A percentile compares a stretch with the other conserved stretches of the same genome.
Evolutionary conservation across 1,140 invertebrate genomes (phyloP).

Genomic region (Habropoda laboriosa): DNA sequence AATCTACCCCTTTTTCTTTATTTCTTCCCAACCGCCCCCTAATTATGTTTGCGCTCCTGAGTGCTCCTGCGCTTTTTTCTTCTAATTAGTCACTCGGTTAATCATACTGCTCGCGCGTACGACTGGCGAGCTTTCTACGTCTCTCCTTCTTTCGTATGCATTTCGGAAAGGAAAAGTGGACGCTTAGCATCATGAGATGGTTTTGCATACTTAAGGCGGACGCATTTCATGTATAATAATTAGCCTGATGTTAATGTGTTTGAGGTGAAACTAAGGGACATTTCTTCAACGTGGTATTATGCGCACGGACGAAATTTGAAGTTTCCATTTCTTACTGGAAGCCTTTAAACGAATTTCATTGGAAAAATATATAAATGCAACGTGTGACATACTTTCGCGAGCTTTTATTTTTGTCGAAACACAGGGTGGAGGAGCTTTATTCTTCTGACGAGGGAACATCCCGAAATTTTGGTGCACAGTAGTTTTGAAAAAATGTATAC

Average conservation of each 20-base stretch:
- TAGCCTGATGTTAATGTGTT: background rate
- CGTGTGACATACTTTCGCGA: no score
- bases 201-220: slow-evolving; percentile 23
- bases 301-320: background rate
- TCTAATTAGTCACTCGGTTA: slow-evolving; percentile 74
- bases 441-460: no score
- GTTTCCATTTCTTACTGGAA: no score
- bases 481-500: no score
- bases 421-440: no score
- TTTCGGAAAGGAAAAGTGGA: slow-evolving; percentile 14
- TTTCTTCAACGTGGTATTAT: slow-evolving; percentile 1
- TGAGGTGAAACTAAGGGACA: background rate
- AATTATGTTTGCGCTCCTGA: slow-evolving; percentile 77
- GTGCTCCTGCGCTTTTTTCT: slow-evolving; percentile 71
- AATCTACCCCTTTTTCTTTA: slow-evolving; percentile 76
- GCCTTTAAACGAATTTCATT: background rate
- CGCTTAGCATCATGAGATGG: background rate
- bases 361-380: no score
- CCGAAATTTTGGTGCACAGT: no score
- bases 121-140: background rate
- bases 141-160: background rate
- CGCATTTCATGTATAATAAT: slow-evolving; percentile 24
- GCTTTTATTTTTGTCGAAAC: no score
- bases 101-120: slow-evolving; percentile 57
- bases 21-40: slow-evolving; percentile 69